These are phyloP conservation scores for Semicossyphus pulcher DNA, from an alignment of 2,113 vertebrate genomes.

Conservation along the genomic window DNA sequence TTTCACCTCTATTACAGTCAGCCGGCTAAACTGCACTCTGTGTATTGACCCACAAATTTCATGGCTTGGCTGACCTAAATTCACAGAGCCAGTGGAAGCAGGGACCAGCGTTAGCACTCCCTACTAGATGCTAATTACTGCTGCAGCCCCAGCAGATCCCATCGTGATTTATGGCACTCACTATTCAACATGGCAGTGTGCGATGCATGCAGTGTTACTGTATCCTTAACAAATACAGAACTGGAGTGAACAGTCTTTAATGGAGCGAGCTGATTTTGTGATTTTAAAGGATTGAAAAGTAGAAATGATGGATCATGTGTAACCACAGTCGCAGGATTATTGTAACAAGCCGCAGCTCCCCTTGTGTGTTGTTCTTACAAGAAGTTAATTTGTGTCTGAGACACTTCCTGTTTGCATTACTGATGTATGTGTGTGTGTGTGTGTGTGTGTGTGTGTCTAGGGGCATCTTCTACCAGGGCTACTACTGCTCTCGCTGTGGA, in stretches of 20 bases:
- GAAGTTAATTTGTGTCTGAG: conserved; percentile 61
- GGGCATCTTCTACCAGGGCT: conserved; percentile 98
- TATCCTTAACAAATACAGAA: conserved; percentile 23
- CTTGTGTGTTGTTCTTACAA: conserved; percentile 45
- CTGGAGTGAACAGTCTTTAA: conserved; percentile 9
- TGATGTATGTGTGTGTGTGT: conserved; percentile 33
- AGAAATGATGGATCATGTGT: conserved; percentile 36
- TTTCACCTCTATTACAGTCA: conserved; percentile 68
- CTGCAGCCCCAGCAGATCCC: conserved; percentile 52
- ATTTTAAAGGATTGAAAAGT: conserved; percentile 25
- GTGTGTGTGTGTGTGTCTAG: conserved; percentile 74
- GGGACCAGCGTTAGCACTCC: conserved; percentile 33
- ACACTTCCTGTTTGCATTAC: conserved; percentile 62
- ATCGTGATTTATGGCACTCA: conserved; percentile 66
- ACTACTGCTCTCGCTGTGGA: conserved; percentile 93
- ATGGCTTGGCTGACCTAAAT: conserved; percentile 76
- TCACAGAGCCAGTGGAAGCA: conserved; percentile 46
- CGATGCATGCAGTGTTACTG: conserved; percentile 29
- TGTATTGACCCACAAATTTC: conserved; percentile 73
- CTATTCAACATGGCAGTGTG: conserved; percentile 57
- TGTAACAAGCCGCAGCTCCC: conserved; percentile 18
- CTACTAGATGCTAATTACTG: conserved; percentile 75
- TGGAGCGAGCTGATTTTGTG: conserved; percentile 10
- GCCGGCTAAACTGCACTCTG: conserved; percentile 51
- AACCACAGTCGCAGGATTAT: not conserved